Conservation (phyloP, 92 coral and sea anemone genomes). For the Phenganax marumi region DNA sequence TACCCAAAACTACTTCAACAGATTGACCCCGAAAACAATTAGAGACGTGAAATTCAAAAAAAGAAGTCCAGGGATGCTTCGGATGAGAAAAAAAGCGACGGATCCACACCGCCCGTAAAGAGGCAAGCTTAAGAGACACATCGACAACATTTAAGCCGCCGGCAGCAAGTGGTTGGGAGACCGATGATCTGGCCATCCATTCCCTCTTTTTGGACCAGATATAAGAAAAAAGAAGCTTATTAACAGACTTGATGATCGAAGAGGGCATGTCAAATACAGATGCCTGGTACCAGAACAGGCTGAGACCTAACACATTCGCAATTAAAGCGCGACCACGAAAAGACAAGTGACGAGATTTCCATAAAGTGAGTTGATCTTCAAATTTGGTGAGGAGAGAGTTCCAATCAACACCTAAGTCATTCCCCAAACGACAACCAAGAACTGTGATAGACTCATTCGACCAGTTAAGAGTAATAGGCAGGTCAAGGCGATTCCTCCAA, state of each 20-base stretch:
- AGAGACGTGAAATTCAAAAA: neutral
- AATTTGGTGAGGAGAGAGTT: constrained; percentile 18
- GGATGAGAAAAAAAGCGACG: neutral
- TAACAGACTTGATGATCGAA: too few relatives aligned
- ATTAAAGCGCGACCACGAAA: too few relatives aligned
- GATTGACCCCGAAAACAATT: neutral
- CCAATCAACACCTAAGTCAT: constrained; percentile 20
- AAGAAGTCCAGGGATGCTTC: constrained; percentile 8
- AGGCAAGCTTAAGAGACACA: constrained; percentile 14
- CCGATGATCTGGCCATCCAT: constrained; percentile 23
- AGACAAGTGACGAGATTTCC: too few relatives aligned
- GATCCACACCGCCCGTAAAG: constrained; percentile 27
- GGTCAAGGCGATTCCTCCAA: neutral
- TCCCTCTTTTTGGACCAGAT: constrained; percentile 24
- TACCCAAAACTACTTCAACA: neutral
- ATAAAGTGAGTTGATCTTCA: neutral
- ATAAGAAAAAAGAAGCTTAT: too few relatives aligned
- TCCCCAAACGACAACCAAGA: constrained; percentile 1
- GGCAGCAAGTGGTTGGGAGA: constrained; percentile 12
- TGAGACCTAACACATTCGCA: too few relatives aligned
- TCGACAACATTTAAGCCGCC: constrained; percentile 45
- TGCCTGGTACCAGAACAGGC: too few relatives aligned
- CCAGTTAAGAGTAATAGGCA: neutral
- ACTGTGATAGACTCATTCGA: neutral
- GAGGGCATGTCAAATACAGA: too few relatives aligned